A percentile compares a stretch with the other conserved stretches of the same genome.
Evolutionary conservation across 2,113 vertebrate species (phyloP).

Genomic region (Ophthalmolycus amberensis): DNA sequence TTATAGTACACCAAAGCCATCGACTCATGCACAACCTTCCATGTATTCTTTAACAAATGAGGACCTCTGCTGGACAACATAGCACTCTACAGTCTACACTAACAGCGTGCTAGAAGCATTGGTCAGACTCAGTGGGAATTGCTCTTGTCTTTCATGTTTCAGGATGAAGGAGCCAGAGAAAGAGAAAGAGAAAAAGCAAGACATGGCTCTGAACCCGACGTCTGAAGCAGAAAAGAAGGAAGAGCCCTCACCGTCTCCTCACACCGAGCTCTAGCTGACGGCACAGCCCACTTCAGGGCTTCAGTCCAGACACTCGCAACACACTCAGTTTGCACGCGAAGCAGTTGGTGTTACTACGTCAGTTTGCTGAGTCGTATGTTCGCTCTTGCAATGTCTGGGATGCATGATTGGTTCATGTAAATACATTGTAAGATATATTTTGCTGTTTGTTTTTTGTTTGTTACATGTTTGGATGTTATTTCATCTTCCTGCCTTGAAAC

Average conservation of each 20-base stretch:
- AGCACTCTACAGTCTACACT: slow-evolving; percentile 50
- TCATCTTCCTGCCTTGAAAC: slow-evolving; percentile 46
- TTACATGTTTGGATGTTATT: slow-evolving; percentile 11
- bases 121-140: not conserved
- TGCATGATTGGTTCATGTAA: slow-evolving; percentile 52
- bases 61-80: slow-evolving; percentile 61
- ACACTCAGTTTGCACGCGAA: slow-evolving; percentile 33
- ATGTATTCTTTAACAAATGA: slow-evolving; percentile 27
- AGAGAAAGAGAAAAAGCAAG: slow-evolving; percentile 74
- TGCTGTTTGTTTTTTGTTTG: not conserved
- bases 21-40: not conserved
- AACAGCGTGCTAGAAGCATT: not conserved
- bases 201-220: slow-evolving; percentile 71
- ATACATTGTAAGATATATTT: slow-evolving; percentile 53
- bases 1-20: not conserved
- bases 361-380: slow-evolving; percentile 28
- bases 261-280: slow-evolving; percentile 63
- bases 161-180: slow-evolving; percentile 75
- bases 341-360: slow-evolving; percentile 21
- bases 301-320: not conserved
- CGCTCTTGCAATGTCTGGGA: slow-evolving; percentile 8
- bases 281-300: not conserved
- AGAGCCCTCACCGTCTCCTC: slow-evolving; percentile 47
- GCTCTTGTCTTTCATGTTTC: slow-evolving; percentile 34
- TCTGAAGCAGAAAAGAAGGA: slow-evolving; percentile 67